phyloP scores from a whole-genome alignment of 2,113 vertebrate species.

The Sterrhoptilus dennistouni region DNA sequence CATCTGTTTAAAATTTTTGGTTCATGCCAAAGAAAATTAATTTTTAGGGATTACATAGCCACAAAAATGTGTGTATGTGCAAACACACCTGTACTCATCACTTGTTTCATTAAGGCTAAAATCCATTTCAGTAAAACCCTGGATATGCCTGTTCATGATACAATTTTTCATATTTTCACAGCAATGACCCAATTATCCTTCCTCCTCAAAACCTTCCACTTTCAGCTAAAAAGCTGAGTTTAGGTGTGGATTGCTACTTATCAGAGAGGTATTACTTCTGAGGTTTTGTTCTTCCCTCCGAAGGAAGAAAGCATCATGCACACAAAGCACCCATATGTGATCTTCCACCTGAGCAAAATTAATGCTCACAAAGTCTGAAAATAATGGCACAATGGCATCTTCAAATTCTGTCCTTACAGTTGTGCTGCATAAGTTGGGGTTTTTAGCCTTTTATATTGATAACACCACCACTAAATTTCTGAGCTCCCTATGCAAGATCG shows the following conservation, averaged over 20 bases:
- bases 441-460: neutral
- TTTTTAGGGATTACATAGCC: neutral
- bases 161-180: neutral
- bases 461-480: neutral
- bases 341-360: neutral
- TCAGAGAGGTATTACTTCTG: neutral
- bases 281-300: neutral
- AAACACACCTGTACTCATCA: neutral
- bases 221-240: neutral
- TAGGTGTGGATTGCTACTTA: neutral
- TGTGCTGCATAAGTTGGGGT: fast-evolving
- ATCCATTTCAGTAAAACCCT: neutral
- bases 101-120: neutral
- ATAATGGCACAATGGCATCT: neutral
- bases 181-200: neutral
- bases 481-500: neutral
- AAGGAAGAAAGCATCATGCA: neutral
- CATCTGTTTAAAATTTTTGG: neutral
- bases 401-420: neutral
- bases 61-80: neutral
- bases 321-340: neutral
- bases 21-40: neutral
- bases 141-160: neutral
- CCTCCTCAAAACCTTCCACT: neutral
- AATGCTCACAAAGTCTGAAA: neutral